A percentile compares a stretch with the other conserved stretches of the same genome.
phyloP scores from a whole-genome alignment of 1,140 invertebrate species.

The silkworm (Bombyx mori) region ASM3026992v2 NC_085123.1:1696001-1696500 shows the following conservation, averaged over 20 bases:
- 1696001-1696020: no score
- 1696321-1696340: neutral
- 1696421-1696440: neutral
- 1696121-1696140: no score
- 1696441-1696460: neutral
- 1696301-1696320: slow-evolving; percentile 1
- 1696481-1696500: no score
- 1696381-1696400: slow-evolving; percentile 3
- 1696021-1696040: no score
- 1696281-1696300: neutral
- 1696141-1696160: no score
- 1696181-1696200: no score
- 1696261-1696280: neutral
- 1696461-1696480: no score
- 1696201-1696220: neutral
- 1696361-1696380: slow-evolving; percentile 20
- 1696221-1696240: neutral
- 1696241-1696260: neutral
- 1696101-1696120: no score
- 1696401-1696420: neutral
- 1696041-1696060: no score
- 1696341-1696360: slow-evolving; percentile 5
- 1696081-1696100: no score
- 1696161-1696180: no score
- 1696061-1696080: no score